phyloP scores from a whole-genome alignment of 1,140 invertebrate genomes.

The Zaprionus davidi region DNA sequence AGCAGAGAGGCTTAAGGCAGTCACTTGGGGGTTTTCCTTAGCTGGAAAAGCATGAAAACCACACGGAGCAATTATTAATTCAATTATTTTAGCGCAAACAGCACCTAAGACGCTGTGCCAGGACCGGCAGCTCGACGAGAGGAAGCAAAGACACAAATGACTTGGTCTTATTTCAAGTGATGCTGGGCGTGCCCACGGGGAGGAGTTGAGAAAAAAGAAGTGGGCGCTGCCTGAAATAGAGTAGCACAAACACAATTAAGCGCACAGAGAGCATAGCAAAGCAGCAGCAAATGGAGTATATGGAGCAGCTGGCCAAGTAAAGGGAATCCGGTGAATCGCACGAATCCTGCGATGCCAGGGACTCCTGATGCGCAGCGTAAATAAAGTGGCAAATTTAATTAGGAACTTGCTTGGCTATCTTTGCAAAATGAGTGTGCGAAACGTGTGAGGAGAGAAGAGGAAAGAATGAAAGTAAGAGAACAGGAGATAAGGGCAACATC shows the following conservation, averaged over 20 bases:
- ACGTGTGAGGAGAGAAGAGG: slow-evolving; percentile 1
- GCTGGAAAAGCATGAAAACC: slow-evolving; percentile 84
- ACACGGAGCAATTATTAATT: slow-evolving; percentile 84
- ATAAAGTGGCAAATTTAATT: slow-evolving; percentile 82
- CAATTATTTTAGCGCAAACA: slow-evolving; percentile 84
- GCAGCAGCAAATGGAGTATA: slow-evolving; percentile 15
- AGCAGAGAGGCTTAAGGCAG: slow-evolving; percentile 22
- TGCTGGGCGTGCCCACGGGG: neutral
- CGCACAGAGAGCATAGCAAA: slow-evolving; percentile 44
- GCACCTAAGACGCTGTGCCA: slow-evolving; percentile 67
- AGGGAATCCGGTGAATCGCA: slow-evolving; percentile 20
- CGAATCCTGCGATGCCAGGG: slow-evolving; percentile 23
- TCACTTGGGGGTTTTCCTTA: slow-evolving; percentile 64
- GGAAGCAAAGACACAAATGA: slow-evolving; percentile 70
- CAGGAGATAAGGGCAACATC: neutral
- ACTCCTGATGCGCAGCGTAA: slow-evolving; percentile 47
- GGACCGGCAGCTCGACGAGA: slow-evolving; percentile 12
- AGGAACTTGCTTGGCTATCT: slow-evolving; percentile 36
- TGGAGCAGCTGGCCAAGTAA: neutral
- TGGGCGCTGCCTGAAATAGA: slow-evolving; percentile 67
- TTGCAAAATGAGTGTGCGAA: slow-evolving; percentile 30
- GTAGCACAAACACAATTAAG: slow-evolving; percentile 82
- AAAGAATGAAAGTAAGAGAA: neutral
- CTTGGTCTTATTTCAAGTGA: slow-evolving; percentile 55
- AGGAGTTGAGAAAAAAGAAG: slow-evolving; percentile 21